Conservation (phyloP, 2,888 invertebrate species). For the Agapetus fuscipes region DNA sequence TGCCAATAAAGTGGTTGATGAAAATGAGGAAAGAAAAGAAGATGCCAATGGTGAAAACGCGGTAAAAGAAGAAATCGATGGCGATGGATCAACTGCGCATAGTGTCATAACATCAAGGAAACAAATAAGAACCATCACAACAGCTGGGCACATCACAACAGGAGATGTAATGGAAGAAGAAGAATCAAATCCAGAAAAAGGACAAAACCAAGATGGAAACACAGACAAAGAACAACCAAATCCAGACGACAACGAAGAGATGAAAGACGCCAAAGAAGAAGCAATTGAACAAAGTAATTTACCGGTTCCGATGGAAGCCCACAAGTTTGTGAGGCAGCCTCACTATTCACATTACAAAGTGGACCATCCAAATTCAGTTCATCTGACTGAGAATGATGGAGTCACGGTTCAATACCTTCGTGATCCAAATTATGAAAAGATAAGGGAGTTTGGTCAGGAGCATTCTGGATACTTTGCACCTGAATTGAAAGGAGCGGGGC, state of each 20-base stretch:
- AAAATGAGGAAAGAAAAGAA: slow-evolving; percentile 1
- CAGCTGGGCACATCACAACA: slow-evolving; percentile 49
- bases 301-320: slow-evolving; percentile 17
- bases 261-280: slow-evolving; percentile 34
- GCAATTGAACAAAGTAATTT: slow-evolving; percentile 23
- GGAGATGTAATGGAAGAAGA: slow-evolving; percentile 22
- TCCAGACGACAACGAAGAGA: slow-evolving; percentile 32
- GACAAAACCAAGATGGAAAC: slow-evolving; percentile 2
- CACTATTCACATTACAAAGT: slow-evolving; percentile 12
- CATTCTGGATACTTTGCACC: slow-evolving; percentile 7
- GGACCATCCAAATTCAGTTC: slow-evolving; percentile 7
- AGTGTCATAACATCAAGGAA: slow-evolving; percentile 49
- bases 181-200: slow-evolving; percentile 13
- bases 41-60: slow-evolving; percentile 19
- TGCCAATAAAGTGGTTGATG: not conserved
- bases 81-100: slow-evolving; percentile 27
- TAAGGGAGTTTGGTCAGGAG: no score
- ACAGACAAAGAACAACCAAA: slow-evolving; percentile 9
- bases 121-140: slow-evolving; percentile 49
- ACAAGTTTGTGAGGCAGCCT: slow-evolving; percentile 29
- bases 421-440: slow-evolving; percentile 1
- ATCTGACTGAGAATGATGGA: slow-evolving; percentile 4
- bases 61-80: no score
- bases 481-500: slow-evolving; percentile 5
- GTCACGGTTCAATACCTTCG: slow-evolving; percentile 11